These are phyloP conservation scores for Netelia fuscicornis DNA, from an alignment of 2,888 invertebrate species.

Conservation along the genomic window DNA sequence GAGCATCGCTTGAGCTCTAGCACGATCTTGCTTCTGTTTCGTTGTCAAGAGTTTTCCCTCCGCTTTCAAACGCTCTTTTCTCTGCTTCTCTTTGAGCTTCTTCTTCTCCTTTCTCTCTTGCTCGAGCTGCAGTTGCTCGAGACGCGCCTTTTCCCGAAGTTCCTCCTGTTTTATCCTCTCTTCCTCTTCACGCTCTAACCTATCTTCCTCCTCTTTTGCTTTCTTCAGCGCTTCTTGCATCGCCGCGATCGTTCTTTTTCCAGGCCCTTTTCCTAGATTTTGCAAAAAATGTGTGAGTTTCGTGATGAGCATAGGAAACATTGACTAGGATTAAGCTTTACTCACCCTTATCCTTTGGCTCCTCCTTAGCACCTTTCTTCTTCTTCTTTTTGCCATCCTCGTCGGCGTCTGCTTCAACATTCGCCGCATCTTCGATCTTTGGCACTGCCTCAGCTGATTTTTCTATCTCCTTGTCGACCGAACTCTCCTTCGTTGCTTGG, in stretches of 20 bases:
- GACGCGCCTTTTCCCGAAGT: conserved; percentile 90
- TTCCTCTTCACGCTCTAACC: conserved; percentile 90
- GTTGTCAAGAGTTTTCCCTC: conserved; percentile 97
- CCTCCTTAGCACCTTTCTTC: conserved; percentile 85
- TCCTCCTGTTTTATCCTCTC: conserved; percentile 91
- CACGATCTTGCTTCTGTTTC: conserved; percentile 96
- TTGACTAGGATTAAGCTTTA: not conserved
- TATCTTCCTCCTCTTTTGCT: conserved; percentile 95
- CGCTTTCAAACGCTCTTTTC: conserved; percentile 96
- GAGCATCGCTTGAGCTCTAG: conserved; percentile 94
- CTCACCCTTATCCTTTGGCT: conserved; percentile 84
- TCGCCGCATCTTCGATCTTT: conserved; percentile 69
- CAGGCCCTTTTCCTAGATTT: conserved; percentile 88
- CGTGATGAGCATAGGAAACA: too few relatives aligned
- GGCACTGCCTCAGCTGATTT: conserved; percentile 69
- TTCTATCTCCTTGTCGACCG: conserved; percentile 65
- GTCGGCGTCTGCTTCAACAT: conserved; percentile 78
- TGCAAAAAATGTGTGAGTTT: not conserved
- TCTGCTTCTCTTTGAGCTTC: conserved; percentile 96
- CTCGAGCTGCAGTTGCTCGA: conserved; percentile 92
- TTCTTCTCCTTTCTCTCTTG: conserved; percentile 94
- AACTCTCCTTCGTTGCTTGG: conserved; percentile 80
- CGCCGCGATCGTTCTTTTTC: conserved; percentile 94
- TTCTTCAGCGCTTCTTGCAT: conserved; percentile 97
- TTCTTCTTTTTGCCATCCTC: conserved; percentile 85